A percentile compares a stretch with the other conserved stretches of the same genome.
Evolutionary conservation across 1,140 invertebrate genomes (phyloP).

Genomic region (Kradibia gibbosae): DNA sequence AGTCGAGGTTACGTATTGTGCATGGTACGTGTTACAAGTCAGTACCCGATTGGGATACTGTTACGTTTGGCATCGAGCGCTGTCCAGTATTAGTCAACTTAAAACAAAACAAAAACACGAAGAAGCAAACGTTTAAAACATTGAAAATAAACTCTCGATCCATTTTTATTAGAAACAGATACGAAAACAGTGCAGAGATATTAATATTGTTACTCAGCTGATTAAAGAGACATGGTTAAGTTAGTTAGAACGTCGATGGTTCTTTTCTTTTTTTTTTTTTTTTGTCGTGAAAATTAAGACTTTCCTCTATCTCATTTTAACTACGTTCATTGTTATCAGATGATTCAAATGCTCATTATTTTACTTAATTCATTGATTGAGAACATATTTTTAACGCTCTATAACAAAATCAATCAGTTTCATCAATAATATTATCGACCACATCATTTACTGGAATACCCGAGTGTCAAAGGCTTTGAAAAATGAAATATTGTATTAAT

Average conservation of each 20-base stretch:
- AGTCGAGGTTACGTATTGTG: conserved; percentile 68
- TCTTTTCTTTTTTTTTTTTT: too few relatives aligned
- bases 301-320: too few relatives aligned
- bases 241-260: not conserved
- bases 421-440: too few relatives aligned
- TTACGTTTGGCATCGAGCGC: conserved; percentile 70
- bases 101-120: conserved; percentile 70
- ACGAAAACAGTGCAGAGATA: not conserved
- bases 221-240: not conserved
- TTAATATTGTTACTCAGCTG: not conserved
- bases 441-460: too few relatives aligned
- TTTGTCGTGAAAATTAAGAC: too few relatives aligned
- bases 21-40: conserved; percentile 72
- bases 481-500: too few relatives aligned
- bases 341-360: too few relatives aligned
- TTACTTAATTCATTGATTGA: too few relatives aligned
- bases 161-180: not conserved
- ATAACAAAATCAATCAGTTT: too few relatives aligned
- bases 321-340: too few relatives aligned
- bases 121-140: conserved; percentile 67
- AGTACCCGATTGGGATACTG: conserved; percentile 65
- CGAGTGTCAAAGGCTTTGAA: too few relatives aligned
- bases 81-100: conserved; percentile 73
- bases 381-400: too few relatives aligned
- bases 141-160: not conserved